Conservation (phyloP, 2,113 vertebrate genomes). For the Lepus americanus region DNA sequence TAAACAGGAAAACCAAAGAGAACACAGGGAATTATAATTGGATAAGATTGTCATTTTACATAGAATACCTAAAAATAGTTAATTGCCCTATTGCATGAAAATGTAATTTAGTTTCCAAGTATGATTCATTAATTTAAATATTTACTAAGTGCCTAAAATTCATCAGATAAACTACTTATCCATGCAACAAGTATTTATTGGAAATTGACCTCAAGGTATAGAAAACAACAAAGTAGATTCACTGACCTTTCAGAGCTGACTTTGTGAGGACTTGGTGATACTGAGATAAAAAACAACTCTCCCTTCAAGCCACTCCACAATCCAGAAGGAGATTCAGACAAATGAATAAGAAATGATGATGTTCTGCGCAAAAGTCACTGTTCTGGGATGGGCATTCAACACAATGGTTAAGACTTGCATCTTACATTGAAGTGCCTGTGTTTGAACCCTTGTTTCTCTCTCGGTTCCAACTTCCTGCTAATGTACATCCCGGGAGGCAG, state of each 20-base stretch:
- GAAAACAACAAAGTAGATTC: conserved; percentile 37
- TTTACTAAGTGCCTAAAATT: conserved; percentile 1
- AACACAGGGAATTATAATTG: neutral
- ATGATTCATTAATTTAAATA: neutral
- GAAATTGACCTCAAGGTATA: neutral
- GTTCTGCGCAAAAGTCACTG: too few relatives aligned
- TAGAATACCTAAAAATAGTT: conserved; percentile 1
- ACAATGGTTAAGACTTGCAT: too few relatives aligned
- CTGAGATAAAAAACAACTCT: neutral
- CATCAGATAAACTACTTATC: neutral
- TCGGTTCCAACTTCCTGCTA: too few relatives aligned
- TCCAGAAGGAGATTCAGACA: neutral
- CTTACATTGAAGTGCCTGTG: too few relatives aligned
- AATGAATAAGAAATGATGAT: neutral
- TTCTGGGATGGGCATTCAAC: too few relatives aligned
- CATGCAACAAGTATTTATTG: neutral
- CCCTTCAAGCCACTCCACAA: neutral
- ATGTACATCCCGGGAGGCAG: too few relatives aligned
- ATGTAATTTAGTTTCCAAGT: neutral
- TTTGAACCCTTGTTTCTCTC: too few relatives aligned
- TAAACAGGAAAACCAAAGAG: neutral
- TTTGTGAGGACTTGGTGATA: neutral
- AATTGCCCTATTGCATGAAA: neutral
- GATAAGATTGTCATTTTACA: neutral
- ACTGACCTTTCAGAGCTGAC: neutral